phyloP scores from a whole-genome alignment of 2,113 vertebrate genomes.

The Chauna torquata region DNA sequence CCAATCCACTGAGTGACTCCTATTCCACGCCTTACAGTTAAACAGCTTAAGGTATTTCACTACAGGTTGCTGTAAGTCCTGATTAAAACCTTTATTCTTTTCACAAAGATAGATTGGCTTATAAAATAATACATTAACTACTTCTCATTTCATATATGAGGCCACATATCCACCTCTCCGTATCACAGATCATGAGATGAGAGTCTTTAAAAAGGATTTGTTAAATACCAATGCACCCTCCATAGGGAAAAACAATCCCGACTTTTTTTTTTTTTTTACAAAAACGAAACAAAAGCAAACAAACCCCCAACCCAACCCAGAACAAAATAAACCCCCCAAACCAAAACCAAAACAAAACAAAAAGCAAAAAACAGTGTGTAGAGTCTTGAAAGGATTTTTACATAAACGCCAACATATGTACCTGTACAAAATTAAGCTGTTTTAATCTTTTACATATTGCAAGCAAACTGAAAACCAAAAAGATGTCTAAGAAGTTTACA shows the following conservation, averaged over 20 bases:
- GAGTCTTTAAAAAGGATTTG: conserved; percentile 72
- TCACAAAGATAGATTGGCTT: conserved; percentile 75
- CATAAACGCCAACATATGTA: conserved; percentile 73
- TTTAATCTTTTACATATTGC: conserved; percentile 73
- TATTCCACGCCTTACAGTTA: conserved; percentile 81
- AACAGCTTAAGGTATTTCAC: conserved; percentile 88
- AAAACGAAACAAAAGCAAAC: background rate
- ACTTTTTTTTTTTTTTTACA: conserved; percentile 68
- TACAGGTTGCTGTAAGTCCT: conserved; percentile 76
- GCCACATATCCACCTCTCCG: conserved; percentile 51
- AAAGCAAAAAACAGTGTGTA: conserved; percentile 50
- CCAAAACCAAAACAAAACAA: conserved; percentile 49
- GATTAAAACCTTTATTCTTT: conserved; percentile 74
- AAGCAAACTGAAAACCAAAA: conserved; percentile 75
- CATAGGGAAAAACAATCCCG: conserved; percentile 57
- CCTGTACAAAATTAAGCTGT: conserved; percentile 80
- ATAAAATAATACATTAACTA: conserved; percentile 79
- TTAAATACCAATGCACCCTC: conserved; percentile 74
- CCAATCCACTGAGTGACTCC: conserved; percentile 82
- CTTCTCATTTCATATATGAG: conserved; percentile 66
- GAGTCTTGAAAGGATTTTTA: conserved; percentile 70
- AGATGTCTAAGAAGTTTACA: conserved; percentile 72
- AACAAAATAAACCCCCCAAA: background rate
- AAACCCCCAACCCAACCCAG: background rate
- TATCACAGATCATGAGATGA: conserved; percentile 71